Evolutionary conservation across 2,797 vertebrate genomes (phyloP), one percentile per base, ranked within the genome.

Genomic region (Melanotaenia nigrans): DNA sequence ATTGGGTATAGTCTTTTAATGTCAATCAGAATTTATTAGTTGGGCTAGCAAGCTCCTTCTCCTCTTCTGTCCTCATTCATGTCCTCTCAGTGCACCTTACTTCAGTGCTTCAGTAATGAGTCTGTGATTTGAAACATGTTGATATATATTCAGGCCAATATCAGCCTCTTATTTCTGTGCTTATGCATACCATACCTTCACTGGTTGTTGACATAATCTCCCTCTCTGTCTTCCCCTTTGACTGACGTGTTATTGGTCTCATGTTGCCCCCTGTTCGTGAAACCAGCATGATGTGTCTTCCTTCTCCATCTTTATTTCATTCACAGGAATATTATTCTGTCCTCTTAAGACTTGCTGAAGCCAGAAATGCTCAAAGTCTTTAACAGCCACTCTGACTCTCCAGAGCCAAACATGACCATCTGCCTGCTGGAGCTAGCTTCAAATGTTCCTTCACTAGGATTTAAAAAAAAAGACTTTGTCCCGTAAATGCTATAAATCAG

Each of bases 21-120:
- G 66, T 91, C 86, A 87, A 83, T 89, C 89, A 73, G 18, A 65
- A 68, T 83, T 72, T 78, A 82, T 90, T 81, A 86, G 79, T 7
- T 70, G 65, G 85, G 74, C 42, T 69, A 73, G 57, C 81, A 78
- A 70, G 75, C 65, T 60, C 53, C 65, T 58, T 65, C 61, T 75
- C 49, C 32, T 68, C 53, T 35, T 38, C 53, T 67, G 18, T 69
- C 30, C 22, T 42, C 60, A 42, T 77, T 35, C 57, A 66, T 56
- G 67, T 77, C 56, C 79, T 79, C 66, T 77, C 63, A 1, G 49
- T 75, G 75, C 73, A 73, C 78, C 79, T 62, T 61, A 20, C 59
- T 71, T 61, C 65, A 51, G 51, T 69, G 18, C 13, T 11, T 16
- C 45, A 36, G 9, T 35, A 49, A 61, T 1, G 3, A 75, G 60